A percentile compares a stretch with the other conserved stretches of the same genome.
These are phyloP conservation scores for Microcebus tavaratra DNA, from an alignment of 2,113 vertebrate species.

Conservation along the genomic window DNA sequence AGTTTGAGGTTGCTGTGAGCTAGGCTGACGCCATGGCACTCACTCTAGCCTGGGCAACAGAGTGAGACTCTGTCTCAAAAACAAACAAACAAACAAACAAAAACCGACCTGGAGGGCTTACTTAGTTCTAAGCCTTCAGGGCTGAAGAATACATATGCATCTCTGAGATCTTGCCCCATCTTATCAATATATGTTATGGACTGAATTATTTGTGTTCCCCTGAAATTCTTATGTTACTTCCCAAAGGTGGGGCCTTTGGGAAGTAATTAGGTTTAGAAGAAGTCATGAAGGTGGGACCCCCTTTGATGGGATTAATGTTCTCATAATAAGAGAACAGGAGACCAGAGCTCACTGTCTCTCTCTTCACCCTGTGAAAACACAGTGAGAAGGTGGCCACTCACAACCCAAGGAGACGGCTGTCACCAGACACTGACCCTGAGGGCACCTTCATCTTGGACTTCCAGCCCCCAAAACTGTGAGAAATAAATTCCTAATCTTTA, in stretches of 20 bases:
- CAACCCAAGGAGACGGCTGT: neutral
- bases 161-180: neutral
- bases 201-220: neutral
- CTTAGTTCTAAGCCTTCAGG: neutral
- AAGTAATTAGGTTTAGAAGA: neutral
- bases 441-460: neutral
- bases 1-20: too few relatives aligned
- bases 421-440: neutral
- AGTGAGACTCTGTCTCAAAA: too few relatives aligned
- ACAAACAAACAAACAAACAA: too few relatives aligned
- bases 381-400: neutral
- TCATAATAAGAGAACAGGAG: neutral
- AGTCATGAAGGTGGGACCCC: too few relatives aligned
- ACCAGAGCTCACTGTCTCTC: neutral
- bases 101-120: neutral
- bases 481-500: neutral
- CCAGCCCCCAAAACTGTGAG: neutral
- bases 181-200: neutral
- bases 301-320: neutral
- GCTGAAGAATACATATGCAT: neutral
- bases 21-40: too few relatives aligned
- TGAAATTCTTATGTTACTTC: neutral
- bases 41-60: too few relatives aligned
- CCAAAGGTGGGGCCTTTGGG: neutral
- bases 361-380: neutral